Percentiles rank a stretch among this genome's conserved stretches.
Conservation (phyloP, 1,140 invertebrate genomes). For the Onthophagus taurus region DNA sequence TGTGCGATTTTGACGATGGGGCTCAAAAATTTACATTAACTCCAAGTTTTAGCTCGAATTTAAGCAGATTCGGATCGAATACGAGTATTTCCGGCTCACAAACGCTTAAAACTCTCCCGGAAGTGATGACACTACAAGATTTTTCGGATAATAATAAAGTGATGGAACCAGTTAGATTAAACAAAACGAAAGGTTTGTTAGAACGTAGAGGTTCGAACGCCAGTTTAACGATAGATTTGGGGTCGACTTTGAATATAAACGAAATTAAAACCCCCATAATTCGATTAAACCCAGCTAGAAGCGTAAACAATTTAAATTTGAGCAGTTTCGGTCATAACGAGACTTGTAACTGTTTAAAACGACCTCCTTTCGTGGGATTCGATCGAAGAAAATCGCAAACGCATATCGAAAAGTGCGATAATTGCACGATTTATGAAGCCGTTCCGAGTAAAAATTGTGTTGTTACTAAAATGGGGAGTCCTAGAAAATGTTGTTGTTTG, state of each 20-base stretch:
- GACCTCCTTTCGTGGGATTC: background rate
- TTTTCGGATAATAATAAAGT: slow-evolving; percentile 43
- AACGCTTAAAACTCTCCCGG: slow-evolving; percentile 51
- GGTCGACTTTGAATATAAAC: slow-evolving; percentile 27
- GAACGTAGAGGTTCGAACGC: slow-evolving; percentile 79
- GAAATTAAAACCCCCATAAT: slow-evolving; percentile 22
- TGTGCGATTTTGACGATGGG: slow-evolving; percentile 26
- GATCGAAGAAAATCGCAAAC: slow-evolving; percentile 29
- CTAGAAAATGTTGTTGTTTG: slow-evolving; percentile 29
- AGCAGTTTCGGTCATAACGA: slow-evolving; percentile 23
- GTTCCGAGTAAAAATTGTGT: slow-evolving; percentile 27
- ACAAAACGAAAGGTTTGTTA: slow-evolving; percentile 54
- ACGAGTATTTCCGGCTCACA: slow-evolving; percentile 36
- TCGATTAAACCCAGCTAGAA: slow-evolving; percentile 32
- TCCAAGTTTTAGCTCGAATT: slow-evolving; percentile 28
- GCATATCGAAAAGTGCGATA: slow-evolving; percentile 27
- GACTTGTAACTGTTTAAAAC: slow-evolving; percentile 1
- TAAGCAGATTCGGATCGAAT: slow-evolving; percentile 36
- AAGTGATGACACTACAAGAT: slow-evolving; percentile 54
- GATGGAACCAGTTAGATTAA: slow-evolving; percentile 42
- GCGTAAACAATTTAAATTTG: slow-evolving; percentile 34
- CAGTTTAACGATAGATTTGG: slow-evolving; percentile 57
- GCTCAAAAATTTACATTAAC: slow-evolving; percentile 21
- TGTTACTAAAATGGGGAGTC: slow-evolving; percentile 19
- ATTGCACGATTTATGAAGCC: slow-evolving; percentile 35